Base-by-base conservation (phyloP, 2,888 invertebrate species). In the Harpalus rubripes region DNA sequence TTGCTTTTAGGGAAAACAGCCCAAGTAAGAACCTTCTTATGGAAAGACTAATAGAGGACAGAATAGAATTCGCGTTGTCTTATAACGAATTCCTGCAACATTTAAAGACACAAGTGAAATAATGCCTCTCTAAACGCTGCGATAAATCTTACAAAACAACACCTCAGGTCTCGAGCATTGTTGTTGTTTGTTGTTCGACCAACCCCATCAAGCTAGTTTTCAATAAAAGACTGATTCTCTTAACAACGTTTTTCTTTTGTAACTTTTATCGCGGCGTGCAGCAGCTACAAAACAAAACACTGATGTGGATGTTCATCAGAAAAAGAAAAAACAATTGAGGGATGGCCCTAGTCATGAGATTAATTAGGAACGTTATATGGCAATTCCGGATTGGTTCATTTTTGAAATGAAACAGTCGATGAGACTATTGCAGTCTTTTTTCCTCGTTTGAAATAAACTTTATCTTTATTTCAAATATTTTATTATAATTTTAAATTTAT, bases 41-140 rank as follows among this genome's bases (percentile, higher is more conserved):
- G 86, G 97, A 98, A 89, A 95, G 95, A 88, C 94, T 99, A 89
- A 94, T 98, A 74, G 99, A 99, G 91, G 99, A 99, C 92, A 94
- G 98, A 89, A 95, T 96, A 86, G 99, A 99, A 91, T 96, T 96
- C 85, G 95, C 97, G 81, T 95, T 98, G 92, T 98, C 98, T 87
- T 99, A 99, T 93, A 97, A 98, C 92, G 99, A 99, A 94, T 99
- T 99, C 93, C 93, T 99, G 91, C 98, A 99, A 92, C 98, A 98
- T 92, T 93, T 98, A 88, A 96, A 97, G 92, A 94, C 94, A 88
- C 96, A 97, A 93, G 95, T 98, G 92, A 97, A 97, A 94, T 97
- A 95, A 80, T 78, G 18, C 22, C 12, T n/a, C 16, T 15, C 6
- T 15, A n/a, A 44, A 65, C 63, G 84, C 84, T 78, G 78, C 84